phyloP scores from a whole-genome alignment of 2,113 vertebrate species.

The Indicator maculatus region DNA sequence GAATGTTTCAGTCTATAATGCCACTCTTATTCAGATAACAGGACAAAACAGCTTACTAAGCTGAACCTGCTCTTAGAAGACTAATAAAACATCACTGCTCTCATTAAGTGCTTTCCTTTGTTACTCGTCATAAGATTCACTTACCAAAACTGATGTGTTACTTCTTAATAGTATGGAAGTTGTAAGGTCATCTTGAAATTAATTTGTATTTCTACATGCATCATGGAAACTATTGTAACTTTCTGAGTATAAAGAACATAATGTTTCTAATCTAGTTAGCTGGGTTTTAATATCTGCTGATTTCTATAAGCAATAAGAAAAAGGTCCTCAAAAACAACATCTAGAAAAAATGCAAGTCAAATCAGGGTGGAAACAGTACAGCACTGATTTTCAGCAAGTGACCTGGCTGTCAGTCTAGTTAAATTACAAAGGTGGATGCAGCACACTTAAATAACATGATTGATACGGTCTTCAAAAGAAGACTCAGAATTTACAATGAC shows the following conservation, averaged over 20 bases:
- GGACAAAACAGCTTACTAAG: neutral
- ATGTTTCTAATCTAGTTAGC: neutral
- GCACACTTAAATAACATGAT: neutral
- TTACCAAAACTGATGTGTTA: neutral
- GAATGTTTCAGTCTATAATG: neutral
- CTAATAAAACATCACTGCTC: neutral
- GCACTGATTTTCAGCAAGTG: neutral
- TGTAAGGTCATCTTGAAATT: neutral
- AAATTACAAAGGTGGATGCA: neutral
- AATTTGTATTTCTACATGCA: neutral
- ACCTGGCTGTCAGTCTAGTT: neutral
- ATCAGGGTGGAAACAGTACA: neutral
- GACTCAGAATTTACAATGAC: conserved; percentile 12
- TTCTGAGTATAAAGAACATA: neutral
- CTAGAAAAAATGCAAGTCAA: neutral
- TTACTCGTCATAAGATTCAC: neutral
- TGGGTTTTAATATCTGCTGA: neutral
- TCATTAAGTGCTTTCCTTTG: neutral
- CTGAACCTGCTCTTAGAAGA: neutral
- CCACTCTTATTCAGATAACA: neutral
- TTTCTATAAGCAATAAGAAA: neutral
- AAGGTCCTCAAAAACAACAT: neutral
- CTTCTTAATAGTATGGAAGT: neutral
- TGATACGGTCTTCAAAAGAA: conserved; percentile 18
- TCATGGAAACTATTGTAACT: neutral